Percentiles rank a stretch among this genome's conserved stretches.
Evolutionary conservation across 2,888 invertebrate genomes (phyloP).

Genomic region (Troides aeacus): DNA sequence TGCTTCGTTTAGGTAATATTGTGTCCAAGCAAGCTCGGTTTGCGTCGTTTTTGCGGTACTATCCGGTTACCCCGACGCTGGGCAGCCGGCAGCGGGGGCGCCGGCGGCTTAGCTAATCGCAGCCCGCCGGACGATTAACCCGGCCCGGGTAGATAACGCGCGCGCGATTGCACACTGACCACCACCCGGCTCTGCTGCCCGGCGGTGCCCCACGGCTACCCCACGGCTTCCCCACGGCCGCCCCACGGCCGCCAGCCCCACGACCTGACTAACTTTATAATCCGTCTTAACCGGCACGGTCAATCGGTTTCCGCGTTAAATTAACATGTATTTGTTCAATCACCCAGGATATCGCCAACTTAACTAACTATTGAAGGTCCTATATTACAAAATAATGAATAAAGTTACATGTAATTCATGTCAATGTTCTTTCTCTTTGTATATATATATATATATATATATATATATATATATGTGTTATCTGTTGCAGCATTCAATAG

Average conservation of each 20-base stretch:
- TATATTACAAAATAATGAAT: too few species aligned
- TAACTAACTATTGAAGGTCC: background rate
- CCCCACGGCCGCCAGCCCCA: too few species aligned
- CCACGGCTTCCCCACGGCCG: background rate
- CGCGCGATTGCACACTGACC: constrained; percentile 76
- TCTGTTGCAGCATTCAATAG: too few species aligned
- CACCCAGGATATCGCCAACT: background rate
- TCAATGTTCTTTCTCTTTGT: too few species aligned
- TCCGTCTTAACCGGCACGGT: constrained; percentile 24
- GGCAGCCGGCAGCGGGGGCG: constrained; percentile 62
- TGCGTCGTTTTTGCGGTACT: constrained; percentile 38
- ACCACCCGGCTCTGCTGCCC: constrained; percentile 51
- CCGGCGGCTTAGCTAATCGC: constrained; percentile 76
- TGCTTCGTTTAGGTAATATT: too few species aligned
- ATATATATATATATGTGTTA: too few species aligned
- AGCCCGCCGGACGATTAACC: constrained; percentile 70
- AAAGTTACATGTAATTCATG: too few species aligned
- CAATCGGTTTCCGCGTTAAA: constrained; percentile 28
- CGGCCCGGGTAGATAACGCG: constrained; percentile 70
- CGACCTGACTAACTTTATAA: constrained; percentile 22
- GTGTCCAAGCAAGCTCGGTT: background rate
- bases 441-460: too few species aligned
- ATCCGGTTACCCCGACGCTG: constrained; percentile 47
- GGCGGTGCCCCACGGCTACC: background rate
- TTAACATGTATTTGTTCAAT: constrained; percentile 15